Evolutionary conservation across 1,140 invertebrate genomes (phyloP), one percentile per base, ranked within the genome.

Genomic region (Agrypnia vestita): DNA sequence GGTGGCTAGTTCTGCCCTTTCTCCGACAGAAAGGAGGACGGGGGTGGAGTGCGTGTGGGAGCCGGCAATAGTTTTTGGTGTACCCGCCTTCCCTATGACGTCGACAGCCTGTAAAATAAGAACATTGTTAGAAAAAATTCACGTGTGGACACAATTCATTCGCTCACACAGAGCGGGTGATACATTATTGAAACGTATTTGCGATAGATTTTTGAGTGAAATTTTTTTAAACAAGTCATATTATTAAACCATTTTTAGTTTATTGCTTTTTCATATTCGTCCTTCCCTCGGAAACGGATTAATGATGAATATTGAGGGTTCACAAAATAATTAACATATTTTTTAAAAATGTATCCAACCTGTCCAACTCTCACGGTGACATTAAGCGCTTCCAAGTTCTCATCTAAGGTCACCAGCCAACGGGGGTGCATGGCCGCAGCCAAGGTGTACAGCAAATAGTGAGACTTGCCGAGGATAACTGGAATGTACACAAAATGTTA

Each of bases 11-110:
- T 99, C 99, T 3, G 98, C 99, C 82, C 98, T 91, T 90, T 99
- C 99, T 9, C 99, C 99, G 87, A 97, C 96, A 0, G 97, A 97
- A 49, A 99, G 88, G 35, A 99, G 89, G 11, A 99, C 99, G 0
- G 99, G 99, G 9, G 98, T 99, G 11, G 98, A 99, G 86, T 99
- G 98, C 0, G 99, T 99, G 88, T 99, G 99, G 85, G 99, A 99
- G 21, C 99, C 99, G 19, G 99, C 99, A 69, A 99, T 99, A 0
- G 98, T 99, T 90, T 99, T 99, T 0, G 98, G 99, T 85, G 99
- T 99, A 47, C 99, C 99, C 8, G 99, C 99, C 90, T 99, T 99
- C 7, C 98, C 99, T 19, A 99, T 99, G 7, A 99, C 97, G 91
- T 99, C 98, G 0, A 99, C 98, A 64, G 98, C 98, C 93, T 96